phyloP scores from a whole-genome alignment of 2,113 vertebrate species.

The Bagarius yarrelli region DNA sequence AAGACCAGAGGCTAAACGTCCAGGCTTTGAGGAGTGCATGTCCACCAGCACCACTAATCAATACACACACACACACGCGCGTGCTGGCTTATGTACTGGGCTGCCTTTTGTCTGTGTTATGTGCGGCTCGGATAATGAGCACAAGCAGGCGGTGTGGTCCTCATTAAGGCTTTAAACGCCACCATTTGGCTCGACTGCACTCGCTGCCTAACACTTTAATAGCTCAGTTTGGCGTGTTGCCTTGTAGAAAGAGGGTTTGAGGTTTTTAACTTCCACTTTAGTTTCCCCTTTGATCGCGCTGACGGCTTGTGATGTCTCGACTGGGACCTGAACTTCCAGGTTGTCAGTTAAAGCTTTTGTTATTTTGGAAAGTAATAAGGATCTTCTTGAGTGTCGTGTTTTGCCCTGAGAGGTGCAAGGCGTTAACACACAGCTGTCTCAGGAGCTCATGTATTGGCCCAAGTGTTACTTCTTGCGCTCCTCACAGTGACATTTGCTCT shows the following conservation, averaged over 20 bases:
- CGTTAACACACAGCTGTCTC: neutral
- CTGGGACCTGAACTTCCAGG: neutral
- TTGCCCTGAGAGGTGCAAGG: neutral
- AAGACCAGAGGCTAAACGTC: constrained; percentile 29
- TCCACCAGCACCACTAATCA: constrained; percentile 48
- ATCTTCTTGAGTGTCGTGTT: neutral
- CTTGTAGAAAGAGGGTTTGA: neutral
- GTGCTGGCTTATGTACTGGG: constrained; percentile 16
- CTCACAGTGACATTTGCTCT: neutral
- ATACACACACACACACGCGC: constrained; percentile 14
- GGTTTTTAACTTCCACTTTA: constrained; percentile 22
- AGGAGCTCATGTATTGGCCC: neutral
- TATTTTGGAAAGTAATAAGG: neutral
- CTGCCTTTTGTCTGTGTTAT: constrained; percentile 43
- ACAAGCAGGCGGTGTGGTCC: constrained; percentile 30
- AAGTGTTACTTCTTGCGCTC: neutral
- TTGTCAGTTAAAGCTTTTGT: neutral
- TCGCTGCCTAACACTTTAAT: constrained; percentile 8
- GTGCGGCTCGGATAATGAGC: constrained; percentile 40
- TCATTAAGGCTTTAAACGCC: constrained; percentile 23
- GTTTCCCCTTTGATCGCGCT: constrained; percentile 16
- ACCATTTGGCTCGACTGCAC: constrained; percentile 19
- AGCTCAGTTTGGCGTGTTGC: constrained; percentile 17
- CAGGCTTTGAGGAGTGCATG: constrained; percentile 42
- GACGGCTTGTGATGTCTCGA: neutral